phyloP scores from a whole-genome alignment of 2,113 vertebrate genomes.

The Carollia perspicillata region DNA sequence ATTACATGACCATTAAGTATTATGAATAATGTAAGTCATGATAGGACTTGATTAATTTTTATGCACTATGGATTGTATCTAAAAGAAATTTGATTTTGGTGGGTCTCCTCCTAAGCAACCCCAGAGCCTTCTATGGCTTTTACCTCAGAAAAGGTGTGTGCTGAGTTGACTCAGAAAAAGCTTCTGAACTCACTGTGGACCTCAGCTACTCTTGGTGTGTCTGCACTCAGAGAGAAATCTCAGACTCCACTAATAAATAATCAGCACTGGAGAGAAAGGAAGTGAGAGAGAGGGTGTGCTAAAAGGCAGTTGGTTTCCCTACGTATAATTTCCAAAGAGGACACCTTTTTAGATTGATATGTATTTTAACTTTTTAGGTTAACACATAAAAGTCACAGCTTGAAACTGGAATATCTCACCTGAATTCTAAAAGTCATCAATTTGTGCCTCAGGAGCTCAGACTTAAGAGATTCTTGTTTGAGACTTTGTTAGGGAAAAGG shows the following conservation, averaged over 20 bases:
- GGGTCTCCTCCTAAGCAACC: constrained; percentile 17
- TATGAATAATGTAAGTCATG: constrained; percentile 88
- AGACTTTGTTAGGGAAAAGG: neutral
- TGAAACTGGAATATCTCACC: neutral
- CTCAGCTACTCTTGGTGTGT: neutral
- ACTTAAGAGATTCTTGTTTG: neutral
- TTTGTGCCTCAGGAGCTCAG: neutral
- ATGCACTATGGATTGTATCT: constrained; percentile 83
- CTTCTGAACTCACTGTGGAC: neutral
- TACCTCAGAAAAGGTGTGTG: neutral
- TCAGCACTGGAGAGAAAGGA: neutral
- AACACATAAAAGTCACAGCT: neutral
- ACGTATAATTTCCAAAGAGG: neutral
- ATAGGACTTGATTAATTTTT: constrained; percentile 89
- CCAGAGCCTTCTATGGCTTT: neutral
- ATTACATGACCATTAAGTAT: constrained; percentile 92
- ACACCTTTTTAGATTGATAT: neutral
- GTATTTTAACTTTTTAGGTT: constrained; percentile 7
- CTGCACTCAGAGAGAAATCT: neutral
- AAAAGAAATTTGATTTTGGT: constrained; percentile 76
- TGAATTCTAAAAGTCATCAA: neutral
- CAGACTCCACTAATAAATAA: neutral
- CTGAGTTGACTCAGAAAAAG: neutral
- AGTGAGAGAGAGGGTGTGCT: neutral
- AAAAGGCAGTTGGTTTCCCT: neutral